A percentile compares a stretch with the other conserved stretches of the same genome.
These are phyloP conservation scores for Rousettus leschenaultii DNA, from an alignment of 2,113 vertebrate genomes.

Conservation along the genomic window DNA sequence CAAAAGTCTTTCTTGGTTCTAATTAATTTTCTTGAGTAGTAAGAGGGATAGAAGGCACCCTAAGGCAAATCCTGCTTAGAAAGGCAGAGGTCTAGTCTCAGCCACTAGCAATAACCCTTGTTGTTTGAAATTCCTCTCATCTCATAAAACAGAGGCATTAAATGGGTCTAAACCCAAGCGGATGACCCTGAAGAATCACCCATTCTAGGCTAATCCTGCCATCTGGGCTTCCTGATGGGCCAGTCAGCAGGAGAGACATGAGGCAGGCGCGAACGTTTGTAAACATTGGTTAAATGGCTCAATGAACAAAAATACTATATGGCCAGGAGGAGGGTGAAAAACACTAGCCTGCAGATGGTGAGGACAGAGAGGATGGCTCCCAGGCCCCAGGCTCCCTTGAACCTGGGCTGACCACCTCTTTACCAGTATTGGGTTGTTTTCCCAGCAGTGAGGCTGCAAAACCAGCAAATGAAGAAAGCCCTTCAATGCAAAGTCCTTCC, in stretches of 20 bases:
- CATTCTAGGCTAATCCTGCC: constrained; percentile 22
- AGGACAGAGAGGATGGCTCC: not conserved
- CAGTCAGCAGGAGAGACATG: constrained; percentile 34
- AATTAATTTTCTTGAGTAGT: constrained; percentile 48
- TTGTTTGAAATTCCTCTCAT: constrained; percentile 32
- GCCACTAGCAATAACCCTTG: not conserved
- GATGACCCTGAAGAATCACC: not conserved
- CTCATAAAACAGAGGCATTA: not conserved
- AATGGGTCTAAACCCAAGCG: not conserved
- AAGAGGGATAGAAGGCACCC: not conserved
- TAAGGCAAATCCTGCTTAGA: constrained; percentile 50
- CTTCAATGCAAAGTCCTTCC: not conserved
- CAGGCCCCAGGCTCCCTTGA: not conserved
- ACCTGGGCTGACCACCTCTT: not conserved
- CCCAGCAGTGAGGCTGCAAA: not conserved
- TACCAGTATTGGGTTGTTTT: not conserved
- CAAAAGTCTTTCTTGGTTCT: constrained; percentile 11
- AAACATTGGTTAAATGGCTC: not conserved
- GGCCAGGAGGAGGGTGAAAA: not conserved
- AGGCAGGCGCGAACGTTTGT: constrained; percentile 17
- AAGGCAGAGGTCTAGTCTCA: constrained; percentile 8
- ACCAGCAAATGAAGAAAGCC: not conserved
- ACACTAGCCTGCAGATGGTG: not conserved
- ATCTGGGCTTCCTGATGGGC: constrained; percentile 56
- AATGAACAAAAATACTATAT: not conserved